A percentile compares a stretch with the other conserved stretches of the same genome.
phyloP scores from a whole-genome alignment of 2,888 invertebrate genomes.

The Blera fallax region DNA sequence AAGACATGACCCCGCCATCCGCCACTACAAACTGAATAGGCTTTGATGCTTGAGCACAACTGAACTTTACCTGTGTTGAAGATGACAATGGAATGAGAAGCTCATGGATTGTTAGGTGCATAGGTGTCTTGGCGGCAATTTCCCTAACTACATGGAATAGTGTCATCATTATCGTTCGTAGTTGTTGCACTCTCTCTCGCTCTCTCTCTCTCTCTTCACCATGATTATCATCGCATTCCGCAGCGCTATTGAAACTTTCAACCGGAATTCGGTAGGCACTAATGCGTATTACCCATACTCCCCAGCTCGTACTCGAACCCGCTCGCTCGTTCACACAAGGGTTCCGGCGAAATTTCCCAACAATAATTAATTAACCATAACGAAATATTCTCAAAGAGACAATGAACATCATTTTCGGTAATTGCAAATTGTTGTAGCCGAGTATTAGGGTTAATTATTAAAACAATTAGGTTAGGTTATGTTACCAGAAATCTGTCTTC shows the following conservation, averaged over 20 bases:
- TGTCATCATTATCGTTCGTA: conserved; percentile 39
- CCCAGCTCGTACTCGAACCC: not conserved
- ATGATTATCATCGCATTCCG: conserved; percentile 41
- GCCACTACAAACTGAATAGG: conserved; percentile 24
- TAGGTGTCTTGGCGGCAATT: conserved; percentile 71
- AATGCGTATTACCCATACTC: conserved; percentile 59
- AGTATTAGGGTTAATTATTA: conserved; percentile 76
- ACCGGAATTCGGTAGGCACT: conserved; percentile 63
- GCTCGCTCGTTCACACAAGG: conserved; percentile 48
- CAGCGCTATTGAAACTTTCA: conserved; percentile 32
- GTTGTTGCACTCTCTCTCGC: not conserved
- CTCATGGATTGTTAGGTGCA: conserved; percentile 52
- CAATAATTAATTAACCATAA: conserved; percentile 76
- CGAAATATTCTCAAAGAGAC: conserved; percentile 76
- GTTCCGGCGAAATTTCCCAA: conserved; percentile 60
- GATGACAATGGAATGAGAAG: conserved; percentile 15
- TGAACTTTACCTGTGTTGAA: conserved; percentile 31
- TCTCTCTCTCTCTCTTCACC: not conserved
- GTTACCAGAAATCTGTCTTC: conserved; percentile 46
- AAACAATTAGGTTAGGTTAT: conserved; percentile 75
- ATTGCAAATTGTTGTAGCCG: conserved; percentile 76
- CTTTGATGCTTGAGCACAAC: conserved; percentile 6
- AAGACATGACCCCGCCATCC: conserved; percentile 23
- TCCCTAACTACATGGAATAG: conserved; percentile 49
- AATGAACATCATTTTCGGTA: conserved; percentile 76